phyloP scores from a whole-genome alignment of 2,888 invertebrate species.

The Coelopa pilipes region DNA sequence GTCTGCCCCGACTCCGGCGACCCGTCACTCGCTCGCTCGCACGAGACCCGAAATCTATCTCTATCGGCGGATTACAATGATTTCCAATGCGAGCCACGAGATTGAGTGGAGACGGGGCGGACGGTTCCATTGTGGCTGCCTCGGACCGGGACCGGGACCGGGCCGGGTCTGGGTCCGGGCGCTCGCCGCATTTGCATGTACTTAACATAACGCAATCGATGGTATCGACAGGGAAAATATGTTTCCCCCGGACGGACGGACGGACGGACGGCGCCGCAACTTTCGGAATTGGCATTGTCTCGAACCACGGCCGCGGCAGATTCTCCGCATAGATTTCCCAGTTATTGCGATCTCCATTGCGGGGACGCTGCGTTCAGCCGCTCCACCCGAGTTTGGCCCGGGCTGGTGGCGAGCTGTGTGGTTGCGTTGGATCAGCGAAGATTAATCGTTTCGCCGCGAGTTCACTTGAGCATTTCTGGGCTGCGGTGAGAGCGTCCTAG shows the following conservation, averaged over 20 bases:
- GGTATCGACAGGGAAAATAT: constrained; percentile 65
- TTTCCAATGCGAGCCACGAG: constrained; percentile 51
- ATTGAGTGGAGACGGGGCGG: constrained; percentile 10
- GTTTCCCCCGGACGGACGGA: constrained; percentile 45
- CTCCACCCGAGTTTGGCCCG: too few species aligned
- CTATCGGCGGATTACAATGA: constrained; percentile 52
- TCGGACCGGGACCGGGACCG: too few species aligned
- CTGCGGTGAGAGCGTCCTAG: too few species aligned
- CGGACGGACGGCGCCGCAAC: not conserved
- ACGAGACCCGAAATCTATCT: constrained; percentile 50
- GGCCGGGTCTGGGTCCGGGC: too few species aligned
- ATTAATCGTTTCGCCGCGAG: too few species aligned
- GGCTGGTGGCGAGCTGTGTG: too few species aligned
- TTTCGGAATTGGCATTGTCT: constrained; percentile 15
- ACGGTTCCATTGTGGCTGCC: not conserved
- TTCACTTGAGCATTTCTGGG: not conserved
- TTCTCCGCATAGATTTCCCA: constrained; percentile 29
- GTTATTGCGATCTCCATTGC: not conserved
- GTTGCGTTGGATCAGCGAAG: too few species aligned
- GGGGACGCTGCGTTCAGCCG: too few species aligned
- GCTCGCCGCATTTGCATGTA: constrained; percentile 60
- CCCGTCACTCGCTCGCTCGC: not conserved
- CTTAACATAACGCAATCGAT: constrained; percentile 66
- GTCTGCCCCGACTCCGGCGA: too few species aligned
- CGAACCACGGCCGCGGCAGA: constrained; percentile 34